Percentiles rank a stretch among this genome's conserved stretches.
phyloP scores from a whole-genome alignment of 2,888 invertebrate genomes.

The Desoria tigrina region DNA sequence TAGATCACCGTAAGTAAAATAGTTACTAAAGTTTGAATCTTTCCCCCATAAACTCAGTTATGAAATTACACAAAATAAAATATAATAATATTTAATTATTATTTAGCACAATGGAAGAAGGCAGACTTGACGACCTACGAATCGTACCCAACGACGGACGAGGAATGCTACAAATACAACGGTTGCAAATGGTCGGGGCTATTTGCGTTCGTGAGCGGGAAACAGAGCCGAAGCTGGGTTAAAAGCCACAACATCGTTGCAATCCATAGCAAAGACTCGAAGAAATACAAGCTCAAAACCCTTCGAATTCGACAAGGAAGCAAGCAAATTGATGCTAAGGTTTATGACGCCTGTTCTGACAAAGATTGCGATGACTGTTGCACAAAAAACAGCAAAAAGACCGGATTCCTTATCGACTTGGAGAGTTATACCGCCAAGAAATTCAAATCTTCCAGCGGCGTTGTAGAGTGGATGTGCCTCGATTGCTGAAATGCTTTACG shows the following conservation, averaged over 20 bases:
- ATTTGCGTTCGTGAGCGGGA: conserved; percentile 27
- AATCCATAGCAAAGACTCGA: conserved; percentile 14
- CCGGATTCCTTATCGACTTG: conserved; percentile 23
- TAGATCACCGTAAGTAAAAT: too few relatives aligned
- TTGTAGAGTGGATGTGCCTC: conserved; percentile 26
- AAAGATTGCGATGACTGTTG: conserved; percentile 28
- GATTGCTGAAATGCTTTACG: conserved; percentile 21
- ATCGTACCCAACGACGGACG: conserved; percentile 20
- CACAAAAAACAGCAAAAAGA: conserved; percentile 16
- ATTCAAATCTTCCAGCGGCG: conserved; percentile 12
- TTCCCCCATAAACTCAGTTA: too few relatives aligned
- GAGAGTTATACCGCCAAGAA: conserved; percentile 16
- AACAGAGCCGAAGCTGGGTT: conserved; percentile 21
- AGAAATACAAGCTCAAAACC: conserved; percentile 29
- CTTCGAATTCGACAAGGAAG: conserved; percentile 17
- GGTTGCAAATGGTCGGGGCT: conserved; percentile 28
- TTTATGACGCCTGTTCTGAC: conserved; percentile 29
- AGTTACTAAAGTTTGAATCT: too few relatives aligned
- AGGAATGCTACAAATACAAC: conserved; percentile 29
- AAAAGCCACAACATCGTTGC: conserved; percentile 25
- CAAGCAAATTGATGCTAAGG: conserved; percentile 27
- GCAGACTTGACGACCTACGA: conserved; percentile 30
- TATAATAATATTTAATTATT: too few relatives aligned
- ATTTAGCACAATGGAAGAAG: conserved; percentile 24
- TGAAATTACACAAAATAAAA: too few relatives aligned